phyloP scores from a whole-genome alignment of 2,888 invertebrate species.

The Ornithoptera alexandrae region DNA sequence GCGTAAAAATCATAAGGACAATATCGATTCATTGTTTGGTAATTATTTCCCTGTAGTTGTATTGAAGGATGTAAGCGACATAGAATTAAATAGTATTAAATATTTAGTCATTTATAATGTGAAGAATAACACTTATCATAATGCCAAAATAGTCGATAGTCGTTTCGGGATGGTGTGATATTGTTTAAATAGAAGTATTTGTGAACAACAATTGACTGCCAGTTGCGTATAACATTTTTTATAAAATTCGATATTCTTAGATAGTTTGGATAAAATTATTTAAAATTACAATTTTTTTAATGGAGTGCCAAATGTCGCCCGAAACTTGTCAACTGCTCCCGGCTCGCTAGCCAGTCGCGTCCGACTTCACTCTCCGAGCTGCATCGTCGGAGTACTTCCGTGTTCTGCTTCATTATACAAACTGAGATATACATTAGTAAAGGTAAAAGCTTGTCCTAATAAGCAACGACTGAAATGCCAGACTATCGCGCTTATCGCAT shows the following conservation, averaged over 20 bases:
- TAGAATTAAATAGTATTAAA: constrained; percentile 67
- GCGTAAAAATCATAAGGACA: constrained; percentile 79
- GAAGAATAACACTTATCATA: constrained; percentile 59
- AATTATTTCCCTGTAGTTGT: constrained; percentile 66
- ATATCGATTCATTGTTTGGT: constrained; percentile 76
- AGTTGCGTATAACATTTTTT: constrained; percentile 75
- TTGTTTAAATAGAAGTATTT: constrained; percentile 69
- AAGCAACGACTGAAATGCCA: constrained; percentile 66
- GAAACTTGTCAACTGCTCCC: constrained; percentile 42
- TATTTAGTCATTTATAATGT: constrained; percentile 52
- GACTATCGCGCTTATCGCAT: constrained; percentile 44
- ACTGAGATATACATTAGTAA: constrained; percentile 52
- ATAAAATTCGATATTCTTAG: constrained; percentile 73
- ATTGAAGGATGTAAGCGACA: constrained; percentile 59
- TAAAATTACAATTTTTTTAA: constrained; percentile 66
- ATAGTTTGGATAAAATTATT: constrained; percentile 71
- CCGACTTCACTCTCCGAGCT: constrained; percentile 47
- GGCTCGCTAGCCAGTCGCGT: constrained; percentile 44
- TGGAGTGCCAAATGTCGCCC: constrained; percentile 68
- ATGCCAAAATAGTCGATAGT: constrained; percentile 61
- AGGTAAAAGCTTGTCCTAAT: constrained; percentile 67
- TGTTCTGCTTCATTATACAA: constrained; percentile 43
- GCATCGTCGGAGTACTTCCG: constrained; percentile 38
- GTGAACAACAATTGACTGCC: constrained; percentile 76
- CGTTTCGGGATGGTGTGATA: constrained; percentile 69